These are phyloP conservation scores for Leptonema lineaticorne DNA, from an alignment of 1,140 invertebrate genomes.

Conservation along the genomic window DNA sequence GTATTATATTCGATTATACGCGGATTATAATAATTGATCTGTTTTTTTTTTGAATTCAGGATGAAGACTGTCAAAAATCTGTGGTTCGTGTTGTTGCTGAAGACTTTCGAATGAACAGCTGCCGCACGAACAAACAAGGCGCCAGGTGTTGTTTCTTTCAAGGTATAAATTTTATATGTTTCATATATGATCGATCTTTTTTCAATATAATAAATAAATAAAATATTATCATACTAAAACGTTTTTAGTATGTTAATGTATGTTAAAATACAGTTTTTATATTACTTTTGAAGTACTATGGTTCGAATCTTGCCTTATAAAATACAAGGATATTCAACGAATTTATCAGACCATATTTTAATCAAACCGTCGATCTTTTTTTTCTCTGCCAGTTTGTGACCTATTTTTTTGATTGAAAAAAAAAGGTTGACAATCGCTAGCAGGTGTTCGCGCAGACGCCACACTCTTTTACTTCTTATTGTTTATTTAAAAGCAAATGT, in stretches of 20 bases:
- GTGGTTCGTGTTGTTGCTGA: constrained; percentile 2
- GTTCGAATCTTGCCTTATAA: too few species aligned
- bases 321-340: too few species aligned
- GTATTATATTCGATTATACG: neutral
- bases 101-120: constrained; percentile 13
- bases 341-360: too few species aligned
- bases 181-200: neutral
- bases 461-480: constrained; percentile 1
- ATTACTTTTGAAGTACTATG: too few species aligned
- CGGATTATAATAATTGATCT: too few species aligned
- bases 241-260: too few species aligned
- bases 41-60: neutral
- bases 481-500: constrained; percentile 1
- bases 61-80: constrained; percentile 14
- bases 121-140: constrained; percentile 4
- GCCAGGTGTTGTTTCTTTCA: constrained; percentile 3
- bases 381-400: too few species aligned
- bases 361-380: too few species aligned
- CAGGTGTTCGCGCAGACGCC: constrained; percentile 4
- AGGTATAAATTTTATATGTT: neutral
- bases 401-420: too few species aligned
- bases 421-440: neutral
- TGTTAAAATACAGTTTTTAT: too few species aligned
- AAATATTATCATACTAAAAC: too few species aligned
- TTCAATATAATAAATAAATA: too few species aligned